These are phyloP conservation scores for Aradophagus sp. DNA, from an alignment of 1,140 invertebrate genomes.

Conservation along the genomic window DNA sequence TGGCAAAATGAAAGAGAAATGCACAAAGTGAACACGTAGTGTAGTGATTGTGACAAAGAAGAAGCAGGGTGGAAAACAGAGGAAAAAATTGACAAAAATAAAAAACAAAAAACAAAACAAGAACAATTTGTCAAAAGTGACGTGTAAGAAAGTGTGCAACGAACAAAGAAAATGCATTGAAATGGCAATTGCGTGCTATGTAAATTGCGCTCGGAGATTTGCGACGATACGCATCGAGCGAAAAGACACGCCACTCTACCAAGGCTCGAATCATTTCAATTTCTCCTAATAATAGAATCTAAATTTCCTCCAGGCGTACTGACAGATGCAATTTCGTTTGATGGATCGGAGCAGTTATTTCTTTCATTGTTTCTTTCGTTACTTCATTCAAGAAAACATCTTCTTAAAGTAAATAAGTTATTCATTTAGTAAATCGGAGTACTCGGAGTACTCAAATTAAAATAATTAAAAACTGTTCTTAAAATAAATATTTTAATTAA, in stretches of 20 bases:
- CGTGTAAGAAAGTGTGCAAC: conserved; percentile 49
- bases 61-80: conserved; percentile 28
- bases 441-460: no score
- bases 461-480: no score
- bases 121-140: conserved; percentile 49
- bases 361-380: no score
- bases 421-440: no score
- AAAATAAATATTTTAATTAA: no score
- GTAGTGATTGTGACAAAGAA: conserved; percentile 20
- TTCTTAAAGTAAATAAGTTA: no score
- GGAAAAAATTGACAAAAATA: conserved; percentile 7
- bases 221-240: conserved; percentile 30
- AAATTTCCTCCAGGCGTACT: conserved; percentile 8
- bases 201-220: conserved; percentile 44
- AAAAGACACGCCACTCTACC: conserved; percentile 29
- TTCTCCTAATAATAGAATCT: conserved; percentile 19
- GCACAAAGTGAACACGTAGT: conserved; percentile 8
- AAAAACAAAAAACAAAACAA: no score
- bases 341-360: no score
- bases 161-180: conserved; percentile 42
- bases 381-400: no score
- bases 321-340: no score
- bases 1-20: conserved; percentile 13
- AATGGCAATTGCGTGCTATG: conserved; percentile 45
- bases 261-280: conserved; percentile 33